phyloP scores from a whole-genome alignment of 2,888 invertebrate species.

The Salticus scenicus region DNA sequence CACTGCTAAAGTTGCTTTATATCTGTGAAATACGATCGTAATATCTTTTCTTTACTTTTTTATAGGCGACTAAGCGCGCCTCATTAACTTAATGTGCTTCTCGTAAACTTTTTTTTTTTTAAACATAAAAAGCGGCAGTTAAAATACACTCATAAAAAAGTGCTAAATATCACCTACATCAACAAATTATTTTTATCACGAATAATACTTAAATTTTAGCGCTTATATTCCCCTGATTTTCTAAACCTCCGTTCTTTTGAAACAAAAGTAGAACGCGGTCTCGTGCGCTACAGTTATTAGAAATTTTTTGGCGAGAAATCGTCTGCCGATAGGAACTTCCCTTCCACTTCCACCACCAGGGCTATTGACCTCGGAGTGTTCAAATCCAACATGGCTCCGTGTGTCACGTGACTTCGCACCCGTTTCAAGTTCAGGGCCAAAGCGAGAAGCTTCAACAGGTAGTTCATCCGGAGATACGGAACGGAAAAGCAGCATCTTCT shows the following conservation, averaged over 20 bases:
- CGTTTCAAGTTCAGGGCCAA: constrained; percentile 67
- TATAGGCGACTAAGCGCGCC: too few relatives aligned
- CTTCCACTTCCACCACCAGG: constrained; percentile 15
- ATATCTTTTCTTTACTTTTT: too few relatives aligned
- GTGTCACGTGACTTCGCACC: constrained; percentile 47
- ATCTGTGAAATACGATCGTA: too few relatives aligned
- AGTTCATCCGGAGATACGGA: constrained; percentile 39
- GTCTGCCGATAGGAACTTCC: background rate
- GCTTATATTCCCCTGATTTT: background rate
- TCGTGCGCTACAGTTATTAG: constrained; percentile 5
- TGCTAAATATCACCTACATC: too few relatives aligned
- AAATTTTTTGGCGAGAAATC: background rate
- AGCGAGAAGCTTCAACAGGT: constrained; percentile 33
- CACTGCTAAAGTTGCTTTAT: too few relatives aligned
- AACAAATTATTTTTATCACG: too few relatives aligned
- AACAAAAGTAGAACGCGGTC: constrained; percentile 5
- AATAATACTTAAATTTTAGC: too few relatives aligned
- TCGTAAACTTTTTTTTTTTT: too few relatives aligned
- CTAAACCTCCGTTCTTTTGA: background rate
- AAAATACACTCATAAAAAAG: too few relatives aligned
- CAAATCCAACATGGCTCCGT: constrained; percentile 37
- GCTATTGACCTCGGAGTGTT: constrained; percentile 64
- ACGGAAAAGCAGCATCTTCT: constrained; percentile 37
- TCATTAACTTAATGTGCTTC: too few relatives aligned
- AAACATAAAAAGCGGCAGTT: too few relatives aligned